Base-by-base conservation (phyloP, 2,888 invertebrate species). In the Lasiommata megera region DNA sequence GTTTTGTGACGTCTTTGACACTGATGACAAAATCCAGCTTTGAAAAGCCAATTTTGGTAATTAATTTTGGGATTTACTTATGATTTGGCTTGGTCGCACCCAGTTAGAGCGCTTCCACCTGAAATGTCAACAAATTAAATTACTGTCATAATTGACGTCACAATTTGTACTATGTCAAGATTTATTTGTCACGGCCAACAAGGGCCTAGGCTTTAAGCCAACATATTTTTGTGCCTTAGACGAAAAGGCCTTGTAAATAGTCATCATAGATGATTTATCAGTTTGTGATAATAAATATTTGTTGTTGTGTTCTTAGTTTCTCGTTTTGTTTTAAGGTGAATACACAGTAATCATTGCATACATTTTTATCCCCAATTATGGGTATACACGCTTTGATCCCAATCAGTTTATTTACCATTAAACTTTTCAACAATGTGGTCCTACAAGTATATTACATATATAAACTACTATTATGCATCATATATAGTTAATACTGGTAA, bases 191-290 rank as follows among this genome's bases (percentile, higher is more conserved):
- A 31, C 51, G 38, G 70, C 70, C 6, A 46, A 28, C 11, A 14
- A 11, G 46, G 46, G 31, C 29, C 31, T 6, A 31, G 82, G 88
- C 87, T 86, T 73, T 60, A 82, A 87, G 87, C 85, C 85, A 65
- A 70, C 68, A 79, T 80, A 73, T 77, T 79, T 75, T 80, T 86
- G 88, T 88, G 88, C 88, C 88, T 88, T 88, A 84, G 68, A 79
- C 71, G 41, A 43, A 38, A 40, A 64, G 40, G 48, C 62, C 69
- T 68, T 86, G 82, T 86, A 87, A 77, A 83, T 85, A 84, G 76
- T 84, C 84, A 85, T 88, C 84, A 72, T 79, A 79, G 85, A 86
- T 86, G 84, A 84, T 73, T 68, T 67, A 73, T 74, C 75, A 73
- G 65, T 66, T 74, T 85, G 85, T 86, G 84, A 86, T 85, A 86